Base-by-base conservation (phyloP, 2,113 vertebrate genomes). In the Danionella cerebrum region DNA sequence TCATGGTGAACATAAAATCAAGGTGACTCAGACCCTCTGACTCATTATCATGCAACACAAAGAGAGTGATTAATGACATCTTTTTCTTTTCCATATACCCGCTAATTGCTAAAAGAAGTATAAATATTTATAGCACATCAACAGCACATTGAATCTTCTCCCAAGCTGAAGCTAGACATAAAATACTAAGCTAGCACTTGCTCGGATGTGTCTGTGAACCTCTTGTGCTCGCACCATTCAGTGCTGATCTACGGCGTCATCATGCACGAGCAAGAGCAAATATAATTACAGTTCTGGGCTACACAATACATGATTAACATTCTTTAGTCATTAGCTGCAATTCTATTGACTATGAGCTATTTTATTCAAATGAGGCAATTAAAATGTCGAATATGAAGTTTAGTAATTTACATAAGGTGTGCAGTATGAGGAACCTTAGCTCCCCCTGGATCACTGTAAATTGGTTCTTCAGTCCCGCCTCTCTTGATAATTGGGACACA, bases 301-400 rank as follows among this genome's bases (percentile, higher is more conserved):
- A 70, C 33, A 45, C 75, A 69, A 72, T 67, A 48, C 78, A 76
- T 78, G 70, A 83, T 84, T 83, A 83, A 80, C 78, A 83, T 85
- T 77, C 65, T 66, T 76, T 76, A 73, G 78, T 65, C 73, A n/a
- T 71, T 77, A 65, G 76, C 39, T 69, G 36, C 70, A 67, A 83
- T 74, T 67, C 62, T 68, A 53, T 65, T 36, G 69, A 69, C 67
- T 45, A 29, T 39, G 14, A 50, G 59, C 65, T 64, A 47, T 79
- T 82, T 75, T 71, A 67, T 73, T 75, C 63, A 64, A 71, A 66
- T 73, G 62, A 74, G 74, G 50, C 73, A 39, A 73, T 76, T 76
- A 85, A 82, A 83, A 80, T 67, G 74, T 10, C 35, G 39, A 39
- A 50, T 76, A 75, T 55, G 67, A 63, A 70, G 45, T 29, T 73